Evolutionary conservation across 2,113 vertebrate genomes (phyloP).

Genomic region (Oxygymnocypris stewartii): DNA sequence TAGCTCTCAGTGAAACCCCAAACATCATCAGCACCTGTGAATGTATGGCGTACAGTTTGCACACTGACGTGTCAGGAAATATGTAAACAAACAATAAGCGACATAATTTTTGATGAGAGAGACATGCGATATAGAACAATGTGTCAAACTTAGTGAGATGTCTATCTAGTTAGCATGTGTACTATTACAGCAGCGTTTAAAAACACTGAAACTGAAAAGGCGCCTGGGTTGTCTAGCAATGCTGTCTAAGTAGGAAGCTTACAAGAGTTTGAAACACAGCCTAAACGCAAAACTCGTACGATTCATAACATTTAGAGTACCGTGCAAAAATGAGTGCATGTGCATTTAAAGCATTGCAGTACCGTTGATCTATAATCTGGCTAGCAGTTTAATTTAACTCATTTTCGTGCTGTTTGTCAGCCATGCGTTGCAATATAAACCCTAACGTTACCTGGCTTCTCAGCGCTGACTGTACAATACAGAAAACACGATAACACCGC

Average conservation of each 20-base stretch:
- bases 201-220: not conserved
- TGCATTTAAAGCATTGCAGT: not conserved
- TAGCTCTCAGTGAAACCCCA: slow-evolving; percentile 64
- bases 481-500: not conserved
- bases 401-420: not conserved
- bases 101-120: not conserved
- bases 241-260: not conserved
- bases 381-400: not conserved
- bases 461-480: not conserved
- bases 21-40: slow-evolving; percentile 58
- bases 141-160: not conserved
- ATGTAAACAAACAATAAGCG: not conserved
- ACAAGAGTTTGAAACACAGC: not conserved
- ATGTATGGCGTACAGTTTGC: slow-evolving; percentile 12
- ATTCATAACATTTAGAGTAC: not conserved
- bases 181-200: no score
- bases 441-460: slow-evolving; percentile 28
- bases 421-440: slow-evolving; percentile 26
- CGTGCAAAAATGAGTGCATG: not conserved
- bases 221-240: not conserved
- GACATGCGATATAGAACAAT: not conserved
- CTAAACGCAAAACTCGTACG: not conserved
- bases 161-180: not conserved
- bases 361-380: not conserved
- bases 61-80: not conserved